Conservation (phyloP, 2,797 vertebrate genomes). For the Graptemys geographica region DNA sequence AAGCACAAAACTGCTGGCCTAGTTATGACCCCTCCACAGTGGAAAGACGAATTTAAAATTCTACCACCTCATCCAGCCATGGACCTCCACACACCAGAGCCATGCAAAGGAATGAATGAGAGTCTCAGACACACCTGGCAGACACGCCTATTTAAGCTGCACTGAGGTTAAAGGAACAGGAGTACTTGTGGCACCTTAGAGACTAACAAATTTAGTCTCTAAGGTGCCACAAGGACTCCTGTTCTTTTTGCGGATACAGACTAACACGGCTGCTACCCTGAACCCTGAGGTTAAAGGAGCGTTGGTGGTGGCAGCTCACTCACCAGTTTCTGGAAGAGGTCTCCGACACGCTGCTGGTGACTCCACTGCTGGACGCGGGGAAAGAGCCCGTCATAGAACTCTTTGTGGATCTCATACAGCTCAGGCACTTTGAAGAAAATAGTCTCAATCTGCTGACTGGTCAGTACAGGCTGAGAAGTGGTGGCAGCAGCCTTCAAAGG, state of each 20-base stretch:
- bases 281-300: not conserved
- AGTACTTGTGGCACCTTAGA: too few species aligned
- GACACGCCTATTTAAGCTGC: not conserved
- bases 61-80: not conserved
- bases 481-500: slow-evolving; percentile 96
- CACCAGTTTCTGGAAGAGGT: slow-evolving; percentile 99
- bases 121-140: too few species aligned
- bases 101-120: not conserved
- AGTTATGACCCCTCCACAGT: not conserved
- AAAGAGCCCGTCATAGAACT: slow-evolving; percentile 94
- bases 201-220: too few species aligned
- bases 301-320: slow-evolving; percentile 34
- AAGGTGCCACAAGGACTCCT: too few species aligned
- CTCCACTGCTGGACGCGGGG: slow-evolving; percentile 97
- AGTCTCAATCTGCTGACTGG: slow-evolving; percentile 95
- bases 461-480: slow-evolving; percentile 96
- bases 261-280: too few species aligned
- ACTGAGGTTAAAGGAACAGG: not conserved
- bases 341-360: slow-evolving; percentile 95
- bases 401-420: slow-evolving; percentile 97
- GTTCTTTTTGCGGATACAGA: too few species aligned
- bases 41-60: not conserved
- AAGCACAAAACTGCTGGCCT: not conserved
- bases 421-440: slow-evolving; percentile 99
- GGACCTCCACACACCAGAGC: not conserved